phyloP scores from a whole-genome alignment of 2,888 invertebrate genomes.

The Drosophila nr. perissopoda region DNA sequence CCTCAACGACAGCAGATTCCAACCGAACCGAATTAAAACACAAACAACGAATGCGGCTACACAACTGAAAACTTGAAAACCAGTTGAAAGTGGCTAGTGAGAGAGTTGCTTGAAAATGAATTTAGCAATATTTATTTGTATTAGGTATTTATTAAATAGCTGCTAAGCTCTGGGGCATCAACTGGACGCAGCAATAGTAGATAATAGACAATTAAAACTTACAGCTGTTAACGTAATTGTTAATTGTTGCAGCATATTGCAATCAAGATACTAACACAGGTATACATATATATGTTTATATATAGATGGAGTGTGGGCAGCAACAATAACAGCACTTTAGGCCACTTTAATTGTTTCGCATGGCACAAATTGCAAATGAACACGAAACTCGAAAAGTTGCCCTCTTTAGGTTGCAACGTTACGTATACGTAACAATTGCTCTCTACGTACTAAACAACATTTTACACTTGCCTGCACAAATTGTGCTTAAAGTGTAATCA shows the following conservation, averaged over 20 bases:
- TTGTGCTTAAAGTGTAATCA: conserved; percentile 75
- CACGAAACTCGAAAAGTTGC: conserved; percentile 74
- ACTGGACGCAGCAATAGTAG: conserved; percentile 13
- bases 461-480: conserved; percentile 70
- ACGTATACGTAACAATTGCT: conserved; percentile 67
- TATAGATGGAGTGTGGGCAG: conserved; percentile 2
- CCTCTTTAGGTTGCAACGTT: conserved; percentile 44
- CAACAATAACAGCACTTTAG: conserved; percentile 51
- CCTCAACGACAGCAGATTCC: conserved; percentile 5
- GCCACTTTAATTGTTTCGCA: conserved; percentile 71
- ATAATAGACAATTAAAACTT: conserved; percentile 54
- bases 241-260: conserved; percentile 53
- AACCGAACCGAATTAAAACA: conserved; percentile 16
- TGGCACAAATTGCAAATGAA: conserved; percentile 78
- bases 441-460: conserved; percentile 52
- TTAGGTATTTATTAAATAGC: conserved; percentile 60
- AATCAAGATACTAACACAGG: background rate
- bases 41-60: conserved; percentile 41
- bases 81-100: conserved; percentile 27
- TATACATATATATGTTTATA: background rate
- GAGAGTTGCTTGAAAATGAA: conserved; percentile 57
- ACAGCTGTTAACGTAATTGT: conserved; percentile 77
- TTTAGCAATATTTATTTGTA: conserved; percentile 73
- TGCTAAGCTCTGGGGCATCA: conserved; percentile 19
- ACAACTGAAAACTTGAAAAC: conserved; percentile 30